Base-by-base conservation (phyloP, 2,113 vertebrate genomes). In the Turdus rufiventris region DNA sequence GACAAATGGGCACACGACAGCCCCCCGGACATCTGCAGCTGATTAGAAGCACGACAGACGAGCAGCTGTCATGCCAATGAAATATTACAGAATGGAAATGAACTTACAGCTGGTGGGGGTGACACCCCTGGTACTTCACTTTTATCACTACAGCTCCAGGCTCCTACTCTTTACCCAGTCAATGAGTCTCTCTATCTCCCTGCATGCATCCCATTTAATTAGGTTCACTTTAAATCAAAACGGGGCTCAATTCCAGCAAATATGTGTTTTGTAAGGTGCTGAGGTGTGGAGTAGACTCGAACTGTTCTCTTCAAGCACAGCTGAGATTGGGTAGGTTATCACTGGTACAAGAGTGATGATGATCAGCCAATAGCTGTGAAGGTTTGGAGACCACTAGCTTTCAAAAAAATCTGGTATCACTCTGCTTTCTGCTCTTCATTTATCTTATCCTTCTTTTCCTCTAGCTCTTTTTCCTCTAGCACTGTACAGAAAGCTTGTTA, bases 91-190 rank as follows among this genome's bases (percentile, higher is more conserved):
- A 70, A 87, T 57, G 54, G 89, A 89, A 92, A 94, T 92, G 87
- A 92, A 95, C 81, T 91, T 91, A 66, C 20, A 71, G 87, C 89
- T 68, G 77, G 56, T 54, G 65, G 54, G 80, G 95, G 94, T 91
- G 58, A 80, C 62, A 54, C 86, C 87, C 70, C 81, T 85, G 2
- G 5, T 78, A 68, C 87, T 85, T 83, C 58, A 47, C 85, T 91
- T 94, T 87, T 95, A 94, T 96, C 95, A 54, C 77, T 73, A 70
- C 84, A 91, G 78, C 74, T 94, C 38, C 91, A 96, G 94, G 77
- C 84, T 91, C 28, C 50, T 20, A 3, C 57, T 81, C 77, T 87
- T 91, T 63, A 67, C 72, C 85, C 77, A 74, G 72, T 63, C 78
- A 66, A 4, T 48, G 78, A 56, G 65, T 57, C 31, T 73, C 31